Base-by-base conservation (phyloP, 2,888 invertebrate genomes). In the Hylaea fasciaria region DNA sequence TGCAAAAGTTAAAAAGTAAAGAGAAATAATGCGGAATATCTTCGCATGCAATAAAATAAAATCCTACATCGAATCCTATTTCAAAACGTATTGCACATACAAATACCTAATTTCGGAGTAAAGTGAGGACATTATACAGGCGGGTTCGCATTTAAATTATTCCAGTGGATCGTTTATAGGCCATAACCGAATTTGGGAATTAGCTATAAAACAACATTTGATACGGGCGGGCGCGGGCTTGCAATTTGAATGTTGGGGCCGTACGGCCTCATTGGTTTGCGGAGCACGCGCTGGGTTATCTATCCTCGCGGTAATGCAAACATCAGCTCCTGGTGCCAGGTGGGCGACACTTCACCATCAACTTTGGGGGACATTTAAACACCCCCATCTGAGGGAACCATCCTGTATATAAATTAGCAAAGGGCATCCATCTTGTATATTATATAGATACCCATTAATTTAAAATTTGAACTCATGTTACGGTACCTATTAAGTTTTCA, bases 151-250 rank as follows among this genome's bases (percentile, higher is more conserved):
- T 91, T 91, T 92, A 92, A 91, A 92, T 92, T 92, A 92, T 91
- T 90, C 92, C 88, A 85, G 85, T 87, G 91, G 90, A 92, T 92
- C 92, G 92, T 92, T 92, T 92, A 91, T 92, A 91, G 92, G 91
- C 91, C 91, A 92, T 92, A 92, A 92, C 92, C 83, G 91, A 92
- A 92, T 92, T 92, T 91, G 88, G 91, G 91, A 91, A 92, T 92
- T 92, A 92, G 91, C 92, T 90, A 92, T 92, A 92, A 92, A 92
- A 92, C 92, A 92, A 91, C 92, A 91, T 91, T 91, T 91, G 91
- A 91, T 90, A 89, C 89, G 91, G 91, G 90, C 86, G 84, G 89
- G 89, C 89, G 91, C 89, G 90, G 89, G 90, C 82, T 87, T 80
- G 89, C 89, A 89, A 92, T 92, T 91, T 91, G 91, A 91, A 92